Evolutionary conservation across 2,797 vertebrate genomes (phyloP), one percentile per base, ranked within the genome.

Genomic region (Coendou prehensilis): DNA sequence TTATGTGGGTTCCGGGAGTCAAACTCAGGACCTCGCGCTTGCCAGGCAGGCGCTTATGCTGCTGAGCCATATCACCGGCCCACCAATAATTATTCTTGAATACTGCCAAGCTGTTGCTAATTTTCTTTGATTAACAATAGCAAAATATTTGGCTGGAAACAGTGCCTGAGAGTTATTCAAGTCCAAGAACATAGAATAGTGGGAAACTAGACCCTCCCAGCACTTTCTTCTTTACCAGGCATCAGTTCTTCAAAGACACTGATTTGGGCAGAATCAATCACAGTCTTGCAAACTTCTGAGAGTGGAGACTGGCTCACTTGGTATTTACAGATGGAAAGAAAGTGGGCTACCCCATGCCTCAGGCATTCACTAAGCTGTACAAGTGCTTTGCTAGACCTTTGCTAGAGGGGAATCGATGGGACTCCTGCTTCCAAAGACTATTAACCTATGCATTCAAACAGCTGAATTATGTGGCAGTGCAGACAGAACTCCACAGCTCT

Each of bases 371-470:
- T 37, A 26, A 41, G 69, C 45, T 64, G 7, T 41, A 20, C 37
- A 71, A 41, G 18, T 41, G 71, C 71, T 11, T 75, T 47, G 41
- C 41, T 47, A 45, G 71, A 75, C 41, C 83, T 93, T 50, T 87
- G 73, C 14, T 22, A 10, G 57, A 9, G 0, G 0, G 23, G 6
- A 61, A 28, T n/a, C 26, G 26, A 18, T 26, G 11, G 33, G 56
- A 28, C 56, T 33, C 52, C 18, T 15, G 37, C 13, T 41, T 50
- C 76, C 37, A 5, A 28, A 15, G 30, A 9, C 23, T 30, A 33
- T 59, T 11, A 0, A 50, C 71, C 71, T 26, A 14, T 3, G 13
- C 28, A 5, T 0, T 1, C 18, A 30, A 67, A 56, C 8, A 22
- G 26, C 2, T 22, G 20, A 61, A 37, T 15, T 41, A 50, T 30